These are phyloP conservation scores for Echinops telfairi DNA, from an alignment of 2,113 vertebrate genomes.

Conservation along the genomic window DNA sequence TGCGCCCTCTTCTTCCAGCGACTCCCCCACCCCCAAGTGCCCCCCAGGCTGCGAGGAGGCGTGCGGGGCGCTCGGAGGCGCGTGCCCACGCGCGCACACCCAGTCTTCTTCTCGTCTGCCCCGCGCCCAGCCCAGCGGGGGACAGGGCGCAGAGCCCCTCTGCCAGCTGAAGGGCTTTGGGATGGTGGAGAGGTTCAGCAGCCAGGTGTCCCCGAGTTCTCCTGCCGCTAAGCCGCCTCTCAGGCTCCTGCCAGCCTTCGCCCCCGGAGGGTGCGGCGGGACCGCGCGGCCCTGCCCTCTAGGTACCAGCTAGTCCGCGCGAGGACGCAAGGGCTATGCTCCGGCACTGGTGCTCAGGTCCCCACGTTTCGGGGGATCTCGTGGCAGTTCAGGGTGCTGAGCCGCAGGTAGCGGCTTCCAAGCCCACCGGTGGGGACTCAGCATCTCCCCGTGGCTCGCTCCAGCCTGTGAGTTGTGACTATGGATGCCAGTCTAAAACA, in stretches of 20 bases:
- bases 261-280: neutral
- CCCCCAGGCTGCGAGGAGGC: neutral
- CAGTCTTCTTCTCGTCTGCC: neutral
- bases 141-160: neutral
- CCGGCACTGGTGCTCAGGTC: neutral
- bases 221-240: neutral
- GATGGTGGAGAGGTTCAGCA: constrained; percentile 1
- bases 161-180: neutral
- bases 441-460: constrained; percentile 35
- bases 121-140: neutral
- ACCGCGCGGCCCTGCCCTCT: neutral
- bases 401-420: neutral
- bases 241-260: constrained; percentile 34
- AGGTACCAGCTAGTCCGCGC: constrained; percentile 9
- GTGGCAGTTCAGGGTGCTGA: neutral
- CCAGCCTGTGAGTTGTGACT: constrained; percentile 51
- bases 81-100: constrained; percentile 64
- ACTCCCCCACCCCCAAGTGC: constrained; percentile 38
- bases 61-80: constrained; percentile 42
- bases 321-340: neutral
- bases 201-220: neutral
- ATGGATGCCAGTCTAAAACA: constrained; percentile 32
- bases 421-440: neutral
- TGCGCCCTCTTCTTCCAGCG: neutral
- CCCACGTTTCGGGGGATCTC: neutral